Base-by-base conservation (phyloP, 2,113 vertebrate genomes). In the Percopsis transmontana region DNA sequence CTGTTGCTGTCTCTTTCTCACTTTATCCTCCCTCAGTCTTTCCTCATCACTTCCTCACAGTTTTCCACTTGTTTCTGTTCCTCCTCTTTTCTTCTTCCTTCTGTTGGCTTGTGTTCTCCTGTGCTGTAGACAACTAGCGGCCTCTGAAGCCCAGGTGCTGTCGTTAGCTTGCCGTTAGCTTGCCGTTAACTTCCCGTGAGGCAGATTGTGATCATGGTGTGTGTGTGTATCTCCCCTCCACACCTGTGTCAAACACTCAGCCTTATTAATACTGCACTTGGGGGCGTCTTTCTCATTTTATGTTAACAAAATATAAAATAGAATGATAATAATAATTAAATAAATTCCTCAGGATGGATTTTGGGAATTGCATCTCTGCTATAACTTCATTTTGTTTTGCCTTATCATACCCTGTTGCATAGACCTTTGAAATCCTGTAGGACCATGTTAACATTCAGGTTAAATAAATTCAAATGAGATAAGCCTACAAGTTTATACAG, bases 191-290 rank as follows among this genome's bases (percentile, higher is more conserved):
- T 33, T 33, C 27, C 27, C 8, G 27, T 33, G 8, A 33, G 27
- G 9, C 11, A 20, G 18, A 51, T 51, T 10, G 48, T 1, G 18
- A 12, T 19, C 48, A 21, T 51, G 23, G 24, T 16, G 2, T 55
- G 53, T 55, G 52, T 54, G 21, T 54, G 52, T 55, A 54, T 54
- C 52, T 54, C 20, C 21, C 52, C 52, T 15, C 20, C 13, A 54
- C 52, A 54, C 52, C 52, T 54, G 52, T 15, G 21, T 54, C 52
- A 54, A 54, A 54, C 23, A 54, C 21, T 10, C 52, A 24, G 23
- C 52, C 15, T 24, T 21, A 14, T 33, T 54, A 54, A 27, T 23
- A 10, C 14, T 4, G 14, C 14, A 23, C 52, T 21, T 20, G 12
- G 23, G 23, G 52, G 52, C 23, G 13, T n/a, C 16, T 45, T 45